A percentile compares a stretch with the other conserved stretches of the same genome.
Evolutionary conservation across 2,113 vertebrate species (phyloP).

Genomic region (Maccullochella peelii): DNA sequence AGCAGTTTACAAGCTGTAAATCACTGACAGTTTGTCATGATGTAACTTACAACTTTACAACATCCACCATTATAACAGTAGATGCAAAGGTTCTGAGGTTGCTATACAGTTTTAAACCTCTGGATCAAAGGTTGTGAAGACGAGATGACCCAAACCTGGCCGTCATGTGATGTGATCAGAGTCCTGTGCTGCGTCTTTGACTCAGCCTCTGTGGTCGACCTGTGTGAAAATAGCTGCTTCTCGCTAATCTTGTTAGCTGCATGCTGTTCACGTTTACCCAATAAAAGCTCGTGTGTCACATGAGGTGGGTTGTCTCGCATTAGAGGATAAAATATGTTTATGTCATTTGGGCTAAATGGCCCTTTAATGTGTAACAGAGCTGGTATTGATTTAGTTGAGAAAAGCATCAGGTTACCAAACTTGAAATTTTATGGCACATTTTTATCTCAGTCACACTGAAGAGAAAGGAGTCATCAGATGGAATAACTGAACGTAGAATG

Average conservation of each 20-base stretch:
- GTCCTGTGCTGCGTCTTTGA: neutral
- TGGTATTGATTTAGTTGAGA: neutral
- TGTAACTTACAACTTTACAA: neutral
- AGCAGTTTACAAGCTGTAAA: slow-evolving; percentile 3
- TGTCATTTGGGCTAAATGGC: neutral
- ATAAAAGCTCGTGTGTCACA: slow-evolving; percentile 19
- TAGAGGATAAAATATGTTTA: neutral
- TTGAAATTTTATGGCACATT: neutral
- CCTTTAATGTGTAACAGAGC: neutral
- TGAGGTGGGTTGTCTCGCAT: slow-evolving; percentile 3
- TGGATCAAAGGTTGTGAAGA: neutral
- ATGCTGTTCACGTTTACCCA: slow-evolving; percentile 17
- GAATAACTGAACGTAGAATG: neutral
- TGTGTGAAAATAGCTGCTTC: neutral
- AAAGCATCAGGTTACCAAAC: neutral
- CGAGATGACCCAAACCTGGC: neutral
- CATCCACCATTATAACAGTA: neutral
- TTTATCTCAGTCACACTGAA: neutral
- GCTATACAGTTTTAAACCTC: neutral
- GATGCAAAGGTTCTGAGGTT: too few relatives aligned
- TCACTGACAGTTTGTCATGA: neutral
- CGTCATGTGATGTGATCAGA: slow-evolving; percentile 28
- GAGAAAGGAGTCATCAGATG: neutral
- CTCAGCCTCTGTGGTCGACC: neutral
- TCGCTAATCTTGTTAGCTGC: slow-evolving; percentile 54